These are phyloP conservation scores for Sebastes miniatus DNA, from an alignment of 2,797 vertebrate genomes.

Conservation along the genomic window DNA sequence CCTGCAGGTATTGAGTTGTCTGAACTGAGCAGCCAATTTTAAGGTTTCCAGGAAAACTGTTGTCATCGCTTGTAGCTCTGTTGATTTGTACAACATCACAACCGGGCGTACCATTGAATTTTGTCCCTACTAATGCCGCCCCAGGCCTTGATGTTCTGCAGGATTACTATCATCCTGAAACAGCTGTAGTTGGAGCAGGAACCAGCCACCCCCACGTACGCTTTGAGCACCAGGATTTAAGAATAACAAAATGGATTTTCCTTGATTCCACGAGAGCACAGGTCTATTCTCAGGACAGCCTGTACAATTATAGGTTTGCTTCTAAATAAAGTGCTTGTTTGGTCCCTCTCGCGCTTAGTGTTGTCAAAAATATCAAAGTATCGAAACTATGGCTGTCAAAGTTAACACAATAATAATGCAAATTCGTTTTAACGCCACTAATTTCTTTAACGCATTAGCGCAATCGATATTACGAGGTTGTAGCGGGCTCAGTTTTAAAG, in stretches of 20 bases:
- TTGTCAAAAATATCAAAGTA: no score
- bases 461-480: no score
- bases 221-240: slow-evolving; percentile 15
- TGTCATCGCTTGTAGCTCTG: background rate
- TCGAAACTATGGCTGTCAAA: no score
- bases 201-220: background rate
- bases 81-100: background rate
- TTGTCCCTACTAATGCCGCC: slow-evolving; percentile 4
- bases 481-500: no score
- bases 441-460: no score
- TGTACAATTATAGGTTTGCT: background rate
- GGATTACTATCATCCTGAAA: slow-evolving; percentile 52
- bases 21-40: background rate
- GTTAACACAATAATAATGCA: no score
- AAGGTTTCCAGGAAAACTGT: background rate
- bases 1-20: background rate
- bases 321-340: slow-evolving; percentile 11
- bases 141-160: slow-evolving; percentile 6
- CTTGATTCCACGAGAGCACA: slow-evolving; percentile 30
- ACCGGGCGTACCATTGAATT: background rate
- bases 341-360: background rate
- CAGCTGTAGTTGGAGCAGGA: slow-evolving; percentile 23
- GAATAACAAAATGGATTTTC: slow-evolving; percentile 36
- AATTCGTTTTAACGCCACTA: no score
- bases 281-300: slow-evolving; percentile 16